Evolutionary conservation across 2,888 invertebrate species (phyloP), one percentile per base, ranked within the genome.

Genomic region (Matsumyia berberina): DNA sequence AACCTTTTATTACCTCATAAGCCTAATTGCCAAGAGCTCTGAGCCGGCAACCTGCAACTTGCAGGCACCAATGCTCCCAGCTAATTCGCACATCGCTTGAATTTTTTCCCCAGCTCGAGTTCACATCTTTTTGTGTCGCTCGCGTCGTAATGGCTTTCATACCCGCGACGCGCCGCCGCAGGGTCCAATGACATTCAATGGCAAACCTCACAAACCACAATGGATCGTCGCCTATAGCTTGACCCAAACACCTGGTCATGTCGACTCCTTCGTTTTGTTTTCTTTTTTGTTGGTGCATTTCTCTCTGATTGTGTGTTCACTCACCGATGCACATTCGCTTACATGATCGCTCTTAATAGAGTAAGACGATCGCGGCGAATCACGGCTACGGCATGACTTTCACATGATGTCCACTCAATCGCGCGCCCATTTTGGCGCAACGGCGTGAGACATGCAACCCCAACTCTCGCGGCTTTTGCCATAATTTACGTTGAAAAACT

Each of bases 211-310:
- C n/a, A 58, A 60, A 31, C 31, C 39, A 35, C 31, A 7, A 39
- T 9, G 9, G 31, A 49, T 60, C 55, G 35, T 31, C 17, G 37
- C 37, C 62, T 51, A 15, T 8, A 39, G 35, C 24, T 53, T 53
- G 60, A 42, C 49, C 49, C 19, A 76, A 69, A 76, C 76, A 81
- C 76, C 81, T 76, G 81, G 69, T 46, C 76, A 64, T 33, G 46
- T 15, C 24, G 55, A 35, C 49, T 3, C 5, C 6, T 37, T 9
- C 9, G 37, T 58, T 19, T 33, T 35, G 44, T 33, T 17, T 44
- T 44, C 49, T 46, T 24, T 39, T 46, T 33, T 44, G 44, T 57
- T 46, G 24, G 31, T 46, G 17, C 37, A 53, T 44, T 69, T 62
- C 44, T 62, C 44, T 60, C 37, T 55, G 55, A 74, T 62, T 64